phyloP scores from a whole-genome alignment of 2,797 vertebrate genomes.

The Parotocinclus haroldoi region DNA sequence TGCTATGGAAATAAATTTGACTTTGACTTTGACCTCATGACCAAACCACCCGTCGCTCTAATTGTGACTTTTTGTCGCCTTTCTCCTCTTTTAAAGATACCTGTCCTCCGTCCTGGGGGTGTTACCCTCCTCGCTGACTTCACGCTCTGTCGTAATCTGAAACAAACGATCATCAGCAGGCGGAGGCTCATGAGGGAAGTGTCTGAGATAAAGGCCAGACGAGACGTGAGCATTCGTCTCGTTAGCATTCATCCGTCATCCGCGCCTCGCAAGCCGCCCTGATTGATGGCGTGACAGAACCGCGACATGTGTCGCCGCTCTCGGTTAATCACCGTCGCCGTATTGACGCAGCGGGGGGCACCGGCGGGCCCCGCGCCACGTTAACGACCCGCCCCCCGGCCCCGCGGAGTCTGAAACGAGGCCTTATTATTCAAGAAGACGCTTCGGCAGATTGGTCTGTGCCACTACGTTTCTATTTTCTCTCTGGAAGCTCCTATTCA shows the following conservation, averaged over 20 bases:
- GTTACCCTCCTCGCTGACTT: too few relatives aligned
- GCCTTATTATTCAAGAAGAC: conserved; percentile 22
- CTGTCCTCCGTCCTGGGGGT: too few relatives aligned
- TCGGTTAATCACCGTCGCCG: conserved; percentile 63
- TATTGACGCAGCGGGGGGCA: conserved; percentile 62
- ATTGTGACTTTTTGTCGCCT: too few relatives aligned
- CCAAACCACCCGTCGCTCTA: too few relatives aligned
- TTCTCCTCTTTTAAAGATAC: too few relatives aligned
- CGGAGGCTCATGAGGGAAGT: conserved; percentile 17
- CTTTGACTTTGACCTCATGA: too few relatives aligned
- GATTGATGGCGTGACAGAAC: conserved; percentile 64
- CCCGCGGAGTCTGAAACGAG: conserved; percentile 2
- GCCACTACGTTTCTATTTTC: background rate
- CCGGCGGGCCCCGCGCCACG: conserved; percentile 3
- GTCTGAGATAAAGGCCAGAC: conserved; percentile 45
- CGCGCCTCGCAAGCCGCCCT: conserved; percentile 50
- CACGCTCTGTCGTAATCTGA: background rate
- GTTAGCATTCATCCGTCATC: conserved; percentile 57
- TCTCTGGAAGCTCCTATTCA: too few relatives aligned
- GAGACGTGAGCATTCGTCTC: conserved; percentile 60
- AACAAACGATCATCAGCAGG: conserved; percentile 22
- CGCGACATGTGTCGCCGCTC: conserved; percentile 57
- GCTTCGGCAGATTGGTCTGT: conserved; percentile 18
- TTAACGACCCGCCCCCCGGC: conserved; percentile 12
- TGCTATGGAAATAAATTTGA: too few relatives aligned